Evolutionary conservation across 2,888 invertebrate genomes (phyloP).

Genomic region (Portevinia maculata): DNA sequence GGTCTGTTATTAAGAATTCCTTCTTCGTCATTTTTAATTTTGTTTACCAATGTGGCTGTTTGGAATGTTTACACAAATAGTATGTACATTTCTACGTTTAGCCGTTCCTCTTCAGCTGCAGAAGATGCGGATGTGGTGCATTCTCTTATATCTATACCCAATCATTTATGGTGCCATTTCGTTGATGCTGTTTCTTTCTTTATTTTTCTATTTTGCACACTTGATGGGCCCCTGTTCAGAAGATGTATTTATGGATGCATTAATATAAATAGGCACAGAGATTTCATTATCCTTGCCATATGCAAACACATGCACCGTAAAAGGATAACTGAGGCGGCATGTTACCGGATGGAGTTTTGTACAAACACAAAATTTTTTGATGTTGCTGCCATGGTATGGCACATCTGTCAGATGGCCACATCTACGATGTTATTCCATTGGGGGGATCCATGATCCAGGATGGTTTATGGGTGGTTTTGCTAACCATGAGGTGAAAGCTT

Average conservation of each 20-base stretch:
- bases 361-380: slow-evolving; percentile 66
- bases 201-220: slow-evolving; percentile 5
- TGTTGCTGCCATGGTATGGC: slow-evolving; percentile 41
- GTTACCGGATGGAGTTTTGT: background rate
- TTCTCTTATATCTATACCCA: background rate
- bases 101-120: background rate
- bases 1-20: slow-evolving; percentile 67
- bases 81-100: slow-evolving; percentile 69
- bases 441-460: slow-evolving; percentile 19
- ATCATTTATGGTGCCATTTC: slow-evolving; percentile 31
- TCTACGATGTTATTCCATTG: slow-evolving; percentile 43
- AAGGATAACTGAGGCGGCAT: background rate
- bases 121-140: slow-evolving; percentile 32
- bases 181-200: slow-evolving; percentile 1
- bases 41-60: slow-evolving; percentile 73
- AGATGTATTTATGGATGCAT: slow-evolving; percentile 73
- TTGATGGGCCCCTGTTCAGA: slow-evolving; percentile 41
- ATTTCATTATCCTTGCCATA: slow-evolving; percentile 73
- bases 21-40: slow-evolving; percentile 71
- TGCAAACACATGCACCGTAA: slow-evolving; percentile 56
- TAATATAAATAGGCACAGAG: slow-evolving; percentile 74
- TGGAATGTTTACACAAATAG: slow-evolving; percentile 73
- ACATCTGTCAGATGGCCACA: slow-evolving; percentile 67
- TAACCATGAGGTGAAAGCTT: slow-evolving; percentile 68
- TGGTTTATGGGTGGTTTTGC: slow-evolving; percentile 41